phyloP scores from a whole-genome alignment of 2,797 vertebrate species.

The Pygocentrus nattereri region DNA sequence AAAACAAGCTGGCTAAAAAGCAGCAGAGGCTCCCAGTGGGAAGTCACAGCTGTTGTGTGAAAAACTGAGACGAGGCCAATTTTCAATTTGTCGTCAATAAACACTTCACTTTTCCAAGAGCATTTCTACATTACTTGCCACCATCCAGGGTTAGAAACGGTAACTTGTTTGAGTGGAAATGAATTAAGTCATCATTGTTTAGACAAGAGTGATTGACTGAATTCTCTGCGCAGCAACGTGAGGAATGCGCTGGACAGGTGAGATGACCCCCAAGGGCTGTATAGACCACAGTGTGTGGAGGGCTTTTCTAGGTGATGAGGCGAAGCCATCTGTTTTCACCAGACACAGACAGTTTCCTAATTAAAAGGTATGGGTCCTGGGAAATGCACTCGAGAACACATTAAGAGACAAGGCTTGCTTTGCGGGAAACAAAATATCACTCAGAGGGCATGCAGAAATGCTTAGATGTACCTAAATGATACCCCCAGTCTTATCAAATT shows the following conservation, averaged over 20 bases:
- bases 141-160: neutral
- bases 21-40: constrained; percentile 8
- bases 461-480: no score
- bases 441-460: neutral
- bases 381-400: constrained; percentile 47
- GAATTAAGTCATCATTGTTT: constrained; percentile 20
- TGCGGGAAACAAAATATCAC: constrained; percentile 38
- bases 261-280: constrained; percentile 72
- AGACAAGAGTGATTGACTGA: constrained; percentile 5
- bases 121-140: neutral
- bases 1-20: constrained; percentile 24
- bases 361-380: constrained; percentile 75
- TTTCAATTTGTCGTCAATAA: neutral
- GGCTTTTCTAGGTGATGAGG: constrained; percentile 71
- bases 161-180: neutral
- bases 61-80: neutral
- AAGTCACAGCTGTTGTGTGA: neutral
- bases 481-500: no score
- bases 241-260: constrained; percentile 73
- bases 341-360: constrained; percentile 72
- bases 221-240: constrained; percentile 62
- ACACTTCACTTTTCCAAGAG: neutral
- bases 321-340: constrained; percentile 78
- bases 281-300: constrained; percentile 61
- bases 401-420: constrained; percentile 42